These are phyloP conservation scores for Rhinogobio ventralis DNA, from an alignment of 2,797 vertebrate species.

Conservation along the genomic window DNA sequence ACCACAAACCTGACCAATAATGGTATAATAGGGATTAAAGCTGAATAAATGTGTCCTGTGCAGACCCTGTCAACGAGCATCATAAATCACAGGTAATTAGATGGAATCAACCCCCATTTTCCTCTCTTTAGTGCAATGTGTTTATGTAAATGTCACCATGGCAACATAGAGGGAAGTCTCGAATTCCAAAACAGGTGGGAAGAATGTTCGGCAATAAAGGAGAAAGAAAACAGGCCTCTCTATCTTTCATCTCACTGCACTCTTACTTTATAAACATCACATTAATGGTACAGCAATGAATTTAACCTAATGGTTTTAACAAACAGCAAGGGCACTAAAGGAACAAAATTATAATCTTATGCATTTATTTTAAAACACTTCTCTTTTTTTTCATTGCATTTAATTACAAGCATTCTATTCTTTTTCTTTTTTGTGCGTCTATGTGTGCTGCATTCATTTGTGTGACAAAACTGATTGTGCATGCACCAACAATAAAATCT, in stretches of 20 bases:
- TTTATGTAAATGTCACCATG: conserved; percentile 55
- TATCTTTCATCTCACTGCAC: conserved; percentile 18
- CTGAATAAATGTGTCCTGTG: conserved; percentile 31
- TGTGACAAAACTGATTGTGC: not conserved
- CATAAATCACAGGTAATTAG: conserved; percentile 48
- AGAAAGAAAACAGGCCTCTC: not conserved
- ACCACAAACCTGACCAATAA: conserved; percentile 11
- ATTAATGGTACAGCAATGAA: not conserved
- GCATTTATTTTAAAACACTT: not conserved
- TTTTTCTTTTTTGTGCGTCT: not conserved
- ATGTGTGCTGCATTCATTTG: conserved; percentile 13
- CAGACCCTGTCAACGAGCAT: conserved; percentile 4
- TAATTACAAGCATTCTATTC: not conserved
- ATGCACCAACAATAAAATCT: conserved; percentile 1
- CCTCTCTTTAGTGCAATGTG: conserved; percentile 29
- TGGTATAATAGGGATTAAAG: conserved; percentile 30
- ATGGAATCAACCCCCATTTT: conserved; percentile 27
- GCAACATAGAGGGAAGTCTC: conserved; percentile 44
- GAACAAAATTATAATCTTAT: not conserved
- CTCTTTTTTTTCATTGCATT: not conserved
- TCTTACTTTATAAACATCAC: not conserved
- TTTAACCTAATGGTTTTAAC: conserved; percentile 7
- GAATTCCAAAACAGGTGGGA: conserved; percentile 37
- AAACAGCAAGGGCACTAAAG: conserved; percentile 5
- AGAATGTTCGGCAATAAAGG: not conserved